Evolutionary conservation across 2,113 vertebrate species (phyloP).

Genomic region (Danio rerio): DNA sequence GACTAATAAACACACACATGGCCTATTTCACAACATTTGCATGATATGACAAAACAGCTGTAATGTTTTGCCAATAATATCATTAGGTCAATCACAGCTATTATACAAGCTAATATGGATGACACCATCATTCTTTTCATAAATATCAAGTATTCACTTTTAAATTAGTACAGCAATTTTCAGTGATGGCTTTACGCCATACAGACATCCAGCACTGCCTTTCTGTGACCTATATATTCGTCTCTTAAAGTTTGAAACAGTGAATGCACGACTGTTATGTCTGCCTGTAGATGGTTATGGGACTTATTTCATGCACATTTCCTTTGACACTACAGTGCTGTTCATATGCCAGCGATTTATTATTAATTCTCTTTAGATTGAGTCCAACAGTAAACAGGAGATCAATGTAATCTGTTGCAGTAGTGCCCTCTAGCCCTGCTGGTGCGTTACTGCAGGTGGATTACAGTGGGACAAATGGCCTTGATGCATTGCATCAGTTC

Average conservation of each 20-base stretch:
- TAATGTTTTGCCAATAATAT: not conserved
- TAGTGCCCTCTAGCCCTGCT: slow-evolving; percentile 70
- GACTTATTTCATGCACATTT: not conserved
- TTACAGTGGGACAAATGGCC: not conserved
- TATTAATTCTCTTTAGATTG: slow-evolving; percentile 1
- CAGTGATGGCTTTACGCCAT: not conserved
- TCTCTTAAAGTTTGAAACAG: not conserved
- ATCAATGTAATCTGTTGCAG: slow-evolving; percentile 58
- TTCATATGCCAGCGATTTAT: not conserved
- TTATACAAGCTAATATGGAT: not conserved
- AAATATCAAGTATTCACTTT: too few relatives aligned
- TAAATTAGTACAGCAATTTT: not conserved
- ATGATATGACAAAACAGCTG: not conserved
- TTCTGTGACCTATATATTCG: slow-evolving; percentile 8
- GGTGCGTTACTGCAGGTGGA: slow-evolving; percentile 62
- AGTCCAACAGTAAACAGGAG: not conserved
- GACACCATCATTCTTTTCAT: not conserved
- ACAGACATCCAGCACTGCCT: not conserved
- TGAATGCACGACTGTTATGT: not conserved
- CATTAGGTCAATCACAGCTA: not conserved
- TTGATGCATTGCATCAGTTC: not conserved
- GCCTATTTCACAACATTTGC: not conserved
- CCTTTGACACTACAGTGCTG: not conserved
- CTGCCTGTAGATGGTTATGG: not conserved
- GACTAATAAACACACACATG: not conserved